Evolutionary conservation across 2,888 invertebrate species (phyloP), one percentile per base, ranked within the genome.

Genomic region (Drosophila kanekoi): DNA sequence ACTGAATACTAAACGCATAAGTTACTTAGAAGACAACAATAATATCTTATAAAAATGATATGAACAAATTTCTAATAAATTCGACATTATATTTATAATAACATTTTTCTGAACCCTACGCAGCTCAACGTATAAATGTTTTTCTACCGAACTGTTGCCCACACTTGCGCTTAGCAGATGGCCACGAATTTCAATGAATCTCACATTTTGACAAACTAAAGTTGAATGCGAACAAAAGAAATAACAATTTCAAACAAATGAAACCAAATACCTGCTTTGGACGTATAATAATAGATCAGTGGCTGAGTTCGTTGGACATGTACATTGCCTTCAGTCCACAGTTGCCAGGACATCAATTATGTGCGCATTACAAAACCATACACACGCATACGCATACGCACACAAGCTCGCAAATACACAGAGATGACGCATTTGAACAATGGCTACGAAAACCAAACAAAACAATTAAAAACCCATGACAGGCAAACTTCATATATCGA

Each of bases 401-500:
- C 20, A 14, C 32, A 33, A 23, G 5, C 23, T 23, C 23, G 5
- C 23, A 23, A n/a, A 51, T 33, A 53, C n/a, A 53, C 33, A 38
- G 37, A 65, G 28, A 8, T 51, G 35, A 67, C 38, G 44, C 35
- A 66, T 66, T 41, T 57, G 45, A 65, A 78, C 65, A 78, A 70
- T 75, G 59, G 52, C 18, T 45, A 35, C 48, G 51, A 67, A 72
- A 79, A 69, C 72, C 86, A 72, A 83, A 86, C 83, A 82, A 88
- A 88, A 87, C 86, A 88, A 88, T 88, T 88, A 86, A 83, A 83
- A 83, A 65, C 72, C 74, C 65, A 71, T 79, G 88, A 82, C 79
- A 70, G 52, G 43, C 53, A 66, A 64, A 54, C 59, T 65, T 64
- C 64, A 78, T 81, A 82, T 85, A 82, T 79, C 88, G 77, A 79